phyloP scores from a whole-genome alignment of 2,888 invertebrate genomes.

The Trichogramma evanescens region DNA sequence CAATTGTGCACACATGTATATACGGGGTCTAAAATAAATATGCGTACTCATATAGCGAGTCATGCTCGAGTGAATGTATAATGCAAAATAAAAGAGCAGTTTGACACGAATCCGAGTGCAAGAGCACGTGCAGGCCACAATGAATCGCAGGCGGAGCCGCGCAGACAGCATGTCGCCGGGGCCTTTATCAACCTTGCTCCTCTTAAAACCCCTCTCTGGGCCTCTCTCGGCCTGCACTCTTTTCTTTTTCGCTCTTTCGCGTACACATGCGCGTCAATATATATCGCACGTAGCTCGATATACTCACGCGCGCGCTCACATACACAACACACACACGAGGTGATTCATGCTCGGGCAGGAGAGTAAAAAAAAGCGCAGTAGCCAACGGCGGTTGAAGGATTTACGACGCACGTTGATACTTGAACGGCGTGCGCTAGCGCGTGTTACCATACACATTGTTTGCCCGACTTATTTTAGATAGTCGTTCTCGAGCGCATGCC shows the following conservation, averaged over 20 bases:
- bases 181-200: slow-evolving; percentile 30
- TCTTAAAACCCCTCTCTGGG: slow-evolving; percentile 7
- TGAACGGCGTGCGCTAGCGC: neutral
- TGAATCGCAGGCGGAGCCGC: too few relatives aligned
- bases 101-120: too few relatives aligned
- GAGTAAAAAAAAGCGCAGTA: slow-evolving; percentile 9
- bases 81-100: too few relatives aligned
- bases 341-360: slow-evolving; percentile 28
- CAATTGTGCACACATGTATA: too few relatives aligned
- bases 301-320: neutral
- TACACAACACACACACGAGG: slow-evolving; percentile 16
- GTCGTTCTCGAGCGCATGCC: too few relatives aligned
- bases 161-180: slow-evolving; percentile 40
- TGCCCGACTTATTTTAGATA: neutral
- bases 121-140: too few relatives aligned
- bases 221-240: slow-evolving; percentile 13
- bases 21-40: too few relatives aligned
- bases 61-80: too few relatives aligned
- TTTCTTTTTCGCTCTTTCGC: neutral
- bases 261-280: neutral
- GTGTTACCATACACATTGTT: neutral
- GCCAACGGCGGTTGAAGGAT: slow-evolving; percentile 4
- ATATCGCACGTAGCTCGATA: neutral
- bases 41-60: too few relatives aligned
- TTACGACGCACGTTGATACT: slow-evolving; percentile 12